Base-by-base conservation (phyloP, 92 coral and sea anemone genomes). In the Parazoanthus atlanticus region DNA sequence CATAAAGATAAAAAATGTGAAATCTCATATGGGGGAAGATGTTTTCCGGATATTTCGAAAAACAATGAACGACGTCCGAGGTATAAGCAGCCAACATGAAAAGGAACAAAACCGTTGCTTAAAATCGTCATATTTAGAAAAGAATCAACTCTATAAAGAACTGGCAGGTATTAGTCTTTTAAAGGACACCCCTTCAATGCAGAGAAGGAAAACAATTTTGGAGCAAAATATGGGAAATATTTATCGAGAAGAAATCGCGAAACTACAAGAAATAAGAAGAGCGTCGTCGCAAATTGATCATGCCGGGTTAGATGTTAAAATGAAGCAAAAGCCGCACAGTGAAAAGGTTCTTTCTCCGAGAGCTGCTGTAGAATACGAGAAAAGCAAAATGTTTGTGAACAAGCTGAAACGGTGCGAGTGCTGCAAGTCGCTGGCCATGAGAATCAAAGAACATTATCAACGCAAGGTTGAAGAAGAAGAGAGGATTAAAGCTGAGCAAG, bases 41-140 rank as follows among this genome's bases (percentile, higher is more conserved):
- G 98, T 95, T 25, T 95, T 95, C 67, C 89, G 98, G 36, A 95
- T 95, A 78, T 95, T 93, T 81, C 93, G 98, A 17, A 89, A 92
- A 86, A 92, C 98, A 19, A 94, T 93, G 47, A 89, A 90, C 75
- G 90, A 94, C 40, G 91, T 95, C 58, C 79, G 90, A 29, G 82
- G 85, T 78, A 95, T 95, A 23, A 82, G 82, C 31, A 85, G 75
- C 47, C 94, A 92, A 46, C 92, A 93, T 47, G 96, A 95, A 70
- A 88, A 74, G 43, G 96, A 95, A 77, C 85, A 95, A 11, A 87
- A 85, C 25, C 77, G 83, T 1, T 95, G 90, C 75, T 58, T 95
- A 49, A 93, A 95, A 88, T 92, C 94, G 19, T 90, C 93, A 13
- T 93, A 92, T 90, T 92, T 86, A 23, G 91, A 93, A 52, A 95